Conservation (phyloP, 2,888 invertebrate species). For the Lasioglossum vierecki region DNA sequence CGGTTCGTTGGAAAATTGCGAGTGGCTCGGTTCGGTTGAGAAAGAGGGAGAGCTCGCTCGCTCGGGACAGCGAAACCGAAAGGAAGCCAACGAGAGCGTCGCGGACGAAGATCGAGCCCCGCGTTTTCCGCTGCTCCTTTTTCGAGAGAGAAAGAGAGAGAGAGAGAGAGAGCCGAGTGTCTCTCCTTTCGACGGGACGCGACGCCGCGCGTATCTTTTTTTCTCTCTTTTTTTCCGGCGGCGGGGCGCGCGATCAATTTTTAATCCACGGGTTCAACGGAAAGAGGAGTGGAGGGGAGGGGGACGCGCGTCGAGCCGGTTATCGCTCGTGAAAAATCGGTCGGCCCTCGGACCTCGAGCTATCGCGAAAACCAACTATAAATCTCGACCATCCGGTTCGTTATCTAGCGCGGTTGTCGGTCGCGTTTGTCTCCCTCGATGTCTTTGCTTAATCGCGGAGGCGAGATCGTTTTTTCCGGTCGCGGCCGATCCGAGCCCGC, state of each 20-base stretch:
- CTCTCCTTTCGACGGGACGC: not conserved
- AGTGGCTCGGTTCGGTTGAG: not conserved
- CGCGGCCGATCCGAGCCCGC: not conserved
- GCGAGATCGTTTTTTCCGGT: not conserved
- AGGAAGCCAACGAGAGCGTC: constrained; percentile 17
- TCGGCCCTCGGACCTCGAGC: constrained; percentile 24
- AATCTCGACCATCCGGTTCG: constrained; percentile 22
- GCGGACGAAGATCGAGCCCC: constrained; percentile 16
- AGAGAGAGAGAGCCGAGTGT: not conserved
- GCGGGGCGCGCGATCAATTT: not conserved
- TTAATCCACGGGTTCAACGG: not conserved
- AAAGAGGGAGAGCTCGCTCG: not conserved
- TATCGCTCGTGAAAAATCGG: constrained; percentile 41
- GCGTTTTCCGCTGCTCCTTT: not conserved
- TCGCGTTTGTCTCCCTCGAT: constrained; percentile 20
- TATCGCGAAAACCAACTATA: constrained; percentile 22
- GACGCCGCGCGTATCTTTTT: not conserved
- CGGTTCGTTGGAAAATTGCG: constrained; percentile 6
- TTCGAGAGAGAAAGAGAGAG: not conserved
- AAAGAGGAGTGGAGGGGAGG: not conserved
- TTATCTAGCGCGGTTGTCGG: constrained; percentile 22
- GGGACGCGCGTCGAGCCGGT: constrained; percentile 14
- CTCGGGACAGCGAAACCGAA: constrained; percentile 18
- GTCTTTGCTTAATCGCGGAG: constrained; percentile 21
- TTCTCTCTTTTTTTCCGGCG: not conserved